Percentiles rank a stretch among this genome's conserved stretches.
Evolutionary conservation across 2,888 invertebrate genomes (phyloP).

Genomic region (Selenia dentaria): DNA sequence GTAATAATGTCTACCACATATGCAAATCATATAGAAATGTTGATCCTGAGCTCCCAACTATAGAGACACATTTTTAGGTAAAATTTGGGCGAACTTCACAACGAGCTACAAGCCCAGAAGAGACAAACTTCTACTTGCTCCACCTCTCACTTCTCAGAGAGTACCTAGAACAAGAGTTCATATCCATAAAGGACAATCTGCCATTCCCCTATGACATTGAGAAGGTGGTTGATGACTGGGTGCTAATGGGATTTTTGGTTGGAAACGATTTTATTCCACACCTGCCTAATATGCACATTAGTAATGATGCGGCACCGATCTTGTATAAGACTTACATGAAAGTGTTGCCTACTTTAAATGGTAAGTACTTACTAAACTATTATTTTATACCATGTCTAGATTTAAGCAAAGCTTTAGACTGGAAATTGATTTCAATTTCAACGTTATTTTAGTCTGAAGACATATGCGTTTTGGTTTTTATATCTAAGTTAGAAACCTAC

Average conservation of each 20-base stretch:
- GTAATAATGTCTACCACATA: too few species aligned
- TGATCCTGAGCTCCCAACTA: too few species aligned
- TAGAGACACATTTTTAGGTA: conserved; percentile 86
- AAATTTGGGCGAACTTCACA: conserved; percentile 90
- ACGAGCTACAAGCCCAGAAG: conserved; percentile 90
- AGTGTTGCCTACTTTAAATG: conserved; percentile 93
- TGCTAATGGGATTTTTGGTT: conserved; percentile 97
- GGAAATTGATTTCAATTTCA: too few species aligned
- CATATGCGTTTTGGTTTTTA: too few species aligned
- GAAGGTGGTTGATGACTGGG: conserved; percentile 98
- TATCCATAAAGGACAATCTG: conserved; percentile 86
- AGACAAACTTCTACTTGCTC: conserved; percentile 96
- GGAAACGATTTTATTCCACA: conserved; percentile 99
- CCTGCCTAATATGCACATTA: conserved; percentile 97
- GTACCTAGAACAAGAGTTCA: conserved; percentile 96
- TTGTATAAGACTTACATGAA: conserved; percentile 95
- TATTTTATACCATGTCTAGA: too few species aligned
- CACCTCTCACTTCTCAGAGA: conserved; percentile 96
- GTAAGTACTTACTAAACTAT: conserved; percentile 71
- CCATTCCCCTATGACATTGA: conserved; percentile 93
- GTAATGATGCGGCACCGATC: conserved; percentile 93
- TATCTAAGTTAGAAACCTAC: too few species aligned
- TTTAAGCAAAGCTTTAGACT: too few species aligned
- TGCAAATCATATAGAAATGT: too few species aligned
- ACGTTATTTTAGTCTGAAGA: too few species aligned